Evolutionary conservation across 2,113 vertebrate genomes (phyloP), one percentile per base, ranked within the genome.

Genomic region (Columba livia): DNA sequence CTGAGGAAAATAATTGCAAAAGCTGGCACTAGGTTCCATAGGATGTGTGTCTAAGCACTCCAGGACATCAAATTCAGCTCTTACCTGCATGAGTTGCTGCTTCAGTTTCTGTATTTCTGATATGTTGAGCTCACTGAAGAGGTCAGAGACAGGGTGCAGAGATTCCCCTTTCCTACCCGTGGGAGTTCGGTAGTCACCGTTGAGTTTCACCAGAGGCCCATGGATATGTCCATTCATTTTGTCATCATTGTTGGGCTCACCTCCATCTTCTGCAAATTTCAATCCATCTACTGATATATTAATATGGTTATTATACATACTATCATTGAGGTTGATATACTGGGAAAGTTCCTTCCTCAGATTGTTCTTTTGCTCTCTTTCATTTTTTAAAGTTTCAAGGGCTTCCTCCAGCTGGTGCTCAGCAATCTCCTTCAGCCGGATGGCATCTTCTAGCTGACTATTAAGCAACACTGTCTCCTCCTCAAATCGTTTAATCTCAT

Each of bases 51-150:
- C 60, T 21, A 9, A 74, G 71, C 48, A 21, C 53, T 21, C 18
- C 11, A 38, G 36, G 32, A 65, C 25, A 57, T 40, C 36, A 82
- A 84, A 85, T 47, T 50, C 78, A 90, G 15, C 26, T 92, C 98
- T 95, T 96, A 99, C 99, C 99, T 99, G 99, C 96, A 99, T 97
- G 31, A 99, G 99, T 69, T 99, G 99, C 97, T 99, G 99, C 91
- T 99, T 99, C 75, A 99, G 96, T 85, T 99, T 99, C 98, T 99
- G 99, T 96, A 99, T 99, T 98, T 99, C 99, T 6, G 99, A 99
- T 97, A 99, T 98, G 97, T 99, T 99, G 90, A 99, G 98, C 95
- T 99, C 99, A 75, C 99, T 99, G 98, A 99, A 99, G 90, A 99
- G 98, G 96, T 99, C 99, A 1, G 99, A 99, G 71, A 99, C 99